Percentiles rank a stretch among this genome's conserved stretches.
phyloP scores from a whole-genome alignment of 1,140 invertebrate genomes.

The Drosophila yakuba region DNA sequence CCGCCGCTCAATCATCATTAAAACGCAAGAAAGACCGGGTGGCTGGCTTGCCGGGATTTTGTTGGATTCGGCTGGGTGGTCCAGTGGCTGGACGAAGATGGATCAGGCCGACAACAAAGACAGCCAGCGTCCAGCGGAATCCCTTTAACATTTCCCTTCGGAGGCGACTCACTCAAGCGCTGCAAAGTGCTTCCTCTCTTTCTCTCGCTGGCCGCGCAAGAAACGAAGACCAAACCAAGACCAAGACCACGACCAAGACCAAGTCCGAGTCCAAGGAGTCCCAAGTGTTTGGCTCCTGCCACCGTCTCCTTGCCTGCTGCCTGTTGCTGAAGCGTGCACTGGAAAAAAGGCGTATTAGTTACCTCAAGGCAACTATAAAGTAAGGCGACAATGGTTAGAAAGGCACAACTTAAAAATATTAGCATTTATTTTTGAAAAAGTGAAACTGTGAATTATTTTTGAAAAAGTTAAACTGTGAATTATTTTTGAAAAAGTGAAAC shows the following conservation, averaged over 20 bases:
- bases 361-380: too few relatives aligned
- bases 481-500: too few relatives aligned
- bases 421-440: too few relatives aligned
- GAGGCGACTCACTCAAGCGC: slow-evolving; percentile 69
- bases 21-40: slow-evolving; percentile 27
- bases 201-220: slow-evolving; percentile 27
- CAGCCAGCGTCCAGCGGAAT: slow-evolving; percentile 42
- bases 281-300: background rate
- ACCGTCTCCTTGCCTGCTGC: background rate
- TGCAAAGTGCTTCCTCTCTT: slow-evolving; percentile 75
- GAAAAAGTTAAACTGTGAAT: too few relatives aligned
- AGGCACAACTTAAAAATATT: too few relatives aligned
- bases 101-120: slow-evolving; percentile 1
- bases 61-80: background rate
- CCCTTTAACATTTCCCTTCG: slow-evolving; percentile 58
- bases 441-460: too few relatives aligned
- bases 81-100: background rate
- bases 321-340: slow-evolving; percentile 2
- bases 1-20: slow-evolving; percentile 76
- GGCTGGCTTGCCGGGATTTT: background rate
- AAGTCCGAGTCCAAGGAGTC: slow-evolving; percentile 8
- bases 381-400: too few relatives aligned
- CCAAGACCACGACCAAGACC: slow-evolving; percentile 3
- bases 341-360: background rate
- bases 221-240: slow-evolving; percentile 5